Evolutionary conservation across 2,113 vertebrate genomes (phyloP).

Genomic region (Zeus faber): DNA sequence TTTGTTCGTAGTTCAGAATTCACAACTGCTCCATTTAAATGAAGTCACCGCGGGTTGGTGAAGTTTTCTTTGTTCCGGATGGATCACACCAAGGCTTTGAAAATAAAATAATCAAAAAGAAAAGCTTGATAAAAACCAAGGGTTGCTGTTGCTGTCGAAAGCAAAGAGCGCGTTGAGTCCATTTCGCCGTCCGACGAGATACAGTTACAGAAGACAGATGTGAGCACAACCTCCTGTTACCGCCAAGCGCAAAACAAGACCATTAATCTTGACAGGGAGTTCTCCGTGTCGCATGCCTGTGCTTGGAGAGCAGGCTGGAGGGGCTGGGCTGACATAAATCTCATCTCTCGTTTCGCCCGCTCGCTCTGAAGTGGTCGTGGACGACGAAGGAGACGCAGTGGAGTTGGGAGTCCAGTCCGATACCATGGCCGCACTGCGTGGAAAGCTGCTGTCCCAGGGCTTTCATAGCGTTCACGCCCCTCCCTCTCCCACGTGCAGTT

Average conservation of each 20-base stretch:
- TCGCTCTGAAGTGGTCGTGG: neutral
- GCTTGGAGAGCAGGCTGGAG: neutral
- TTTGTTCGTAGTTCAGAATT: conserved; percentile 43
- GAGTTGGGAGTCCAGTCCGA: too few species aligned
- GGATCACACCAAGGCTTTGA: too few species aligned
- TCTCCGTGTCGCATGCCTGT: conserved; percentile 8
- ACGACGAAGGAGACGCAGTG: neutral
- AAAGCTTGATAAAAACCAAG: too few species aligned
- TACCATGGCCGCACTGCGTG: too few species aligned
- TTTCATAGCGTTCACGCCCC: neutral
- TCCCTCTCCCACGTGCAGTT: neutral
- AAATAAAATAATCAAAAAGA: too few species aligned
- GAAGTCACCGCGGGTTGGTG: neutral
- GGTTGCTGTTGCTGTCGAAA: too few species aligned
- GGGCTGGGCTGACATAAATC: neutral
- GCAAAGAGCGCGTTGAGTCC: too few species aligned
- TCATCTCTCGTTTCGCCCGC: neutral
- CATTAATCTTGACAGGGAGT: conserved; percentile 45
- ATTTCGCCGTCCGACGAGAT: conserved; percentile 29
- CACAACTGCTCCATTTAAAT: neutral
- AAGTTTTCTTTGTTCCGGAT: neutral
- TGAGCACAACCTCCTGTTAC: conserved; percentile 64
- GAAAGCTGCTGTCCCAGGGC: fast-evolving
- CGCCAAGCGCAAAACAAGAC: conserved; percentile 50
- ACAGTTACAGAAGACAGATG: conserved; percentile 61